phyloP scores from a whole-genome alignment of 2,797 vertebrate genomes.

The Avahi laniger region DNA sequence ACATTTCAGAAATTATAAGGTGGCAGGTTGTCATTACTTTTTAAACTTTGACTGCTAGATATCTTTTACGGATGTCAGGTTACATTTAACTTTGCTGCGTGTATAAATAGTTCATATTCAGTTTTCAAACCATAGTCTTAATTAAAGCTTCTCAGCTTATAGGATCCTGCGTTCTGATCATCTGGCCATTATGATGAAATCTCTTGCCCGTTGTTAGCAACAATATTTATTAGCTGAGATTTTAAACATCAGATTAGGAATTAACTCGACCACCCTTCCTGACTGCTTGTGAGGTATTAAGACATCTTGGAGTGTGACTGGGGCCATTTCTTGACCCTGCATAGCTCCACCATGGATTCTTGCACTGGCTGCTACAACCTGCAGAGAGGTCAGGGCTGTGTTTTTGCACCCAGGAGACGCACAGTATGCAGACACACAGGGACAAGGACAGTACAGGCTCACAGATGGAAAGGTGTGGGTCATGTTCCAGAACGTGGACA shows the following conservation, averaged over 20 bases:
- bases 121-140: background rate
- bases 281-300: background rate
- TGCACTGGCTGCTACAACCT: background rate
- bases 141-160: constrained; percentile 12
- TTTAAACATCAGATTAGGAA: constrained; percentile 29
- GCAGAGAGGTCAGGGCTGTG: background rate
- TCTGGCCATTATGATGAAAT: background rate
- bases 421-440: rapidly evolving
- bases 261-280: background rate
- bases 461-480: background rate
- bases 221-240: constrained; percentile 47
- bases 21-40: background rate
- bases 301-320: background rate
- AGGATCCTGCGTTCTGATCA: constrained; percentile 31
- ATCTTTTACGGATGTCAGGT: background rate
- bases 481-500: background rate
- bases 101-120: constrained; percentile 30
- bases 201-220: background rate
- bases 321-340: background rate
- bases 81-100: background rate
- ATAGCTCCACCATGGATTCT: background rate
- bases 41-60: background rate
- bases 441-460: background rate
- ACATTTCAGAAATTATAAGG: constrained; percentile 5
- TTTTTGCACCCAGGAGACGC: background rate